A percentile compares a stretch with the other conserved stretches of the same genome.
These are phyloP conservation scores for Dipodomys stephensi DNA, from an alignment of 2,113 vertebrate species.

Conservation along the genomic window DNA sequence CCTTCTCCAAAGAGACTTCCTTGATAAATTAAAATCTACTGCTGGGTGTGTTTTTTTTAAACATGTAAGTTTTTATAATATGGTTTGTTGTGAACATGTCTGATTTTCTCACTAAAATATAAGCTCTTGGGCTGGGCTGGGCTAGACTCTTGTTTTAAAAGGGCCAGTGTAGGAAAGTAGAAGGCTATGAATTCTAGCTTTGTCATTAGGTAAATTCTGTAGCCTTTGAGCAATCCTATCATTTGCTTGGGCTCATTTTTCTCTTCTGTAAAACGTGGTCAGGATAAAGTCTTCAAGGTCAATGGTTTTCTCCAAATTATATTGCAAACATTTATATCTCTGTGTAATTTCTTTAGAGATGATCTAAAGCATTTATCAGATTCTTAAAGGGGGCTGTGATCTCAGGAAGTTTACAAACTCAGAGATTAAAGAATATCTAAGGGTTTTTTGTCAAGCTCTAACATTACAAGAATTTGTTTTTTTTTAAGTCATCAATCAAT, in stretches of 20 bases:
- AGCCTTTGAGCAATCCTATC: not conserved
- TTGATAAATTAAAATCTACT: not conserved
- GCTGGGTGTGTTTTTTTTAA: not conserved
- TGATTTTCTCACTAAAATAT: not conserved
- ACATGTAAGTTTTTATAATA: not conserved
- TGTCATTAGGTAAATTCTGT: not conserved
- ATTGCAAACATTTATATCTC: constrained; percentile 1
- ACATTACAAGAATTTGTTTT: constrained; percentile 34
- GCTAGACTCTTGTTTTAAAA: not conserved
- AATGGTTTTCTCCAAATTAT: not conserved
- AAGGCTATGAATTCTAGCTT: not conserved
- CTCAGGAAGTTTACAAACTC: constrained; percentile 27
- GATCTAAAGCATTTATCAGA: constrained; percentile 33
- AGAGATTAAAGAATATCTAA: constrained; percentile 15
- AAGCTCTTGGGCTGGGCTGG: not conserved
- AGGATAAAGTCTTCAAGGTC: not conserved
- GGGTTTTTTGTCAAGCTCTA: constrained; percentile 9
- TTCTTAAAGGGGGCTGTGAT: not conserved
- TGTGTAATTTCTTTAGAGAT: constrained; percentile 11
- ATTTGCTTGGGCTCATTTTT: constrained; percentile 14
- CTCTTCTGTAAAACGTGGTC: constrained; percentile 9
- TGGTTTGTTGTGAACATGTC: not conserved
- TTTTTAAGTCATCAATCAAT: constrained; percentile 25
- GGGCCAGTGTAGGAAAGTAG: too few relatives aligned
- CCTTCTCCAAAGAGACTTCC: not conserved